Evolutionary conservation across 2,113 vertebrate genomes (phyloP).

Genomic region (Sciurus niger): DNA sequence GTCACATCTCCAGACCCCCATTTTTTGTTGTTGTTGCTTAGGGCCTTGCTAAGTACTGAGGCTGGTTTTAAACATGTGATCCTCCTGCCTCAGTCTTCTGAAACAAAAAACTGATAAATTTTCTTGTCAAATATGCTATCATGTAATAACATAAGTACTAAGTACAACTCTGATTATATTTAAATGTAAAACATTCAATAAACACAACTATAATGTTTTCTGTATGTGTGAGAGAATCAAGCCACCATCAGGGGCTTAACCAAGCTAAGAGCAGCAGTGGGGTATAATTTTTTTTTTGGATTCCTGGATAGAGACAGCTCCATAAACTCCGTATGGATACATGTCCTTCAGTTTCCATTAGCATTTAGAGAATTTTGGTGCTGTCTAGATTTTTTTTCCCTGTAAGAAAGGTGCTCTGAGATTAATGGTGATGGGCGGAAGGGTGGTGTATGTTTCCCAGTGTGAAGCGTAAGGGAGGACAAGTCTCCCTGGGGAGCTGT

Average conservation of each 20-base stretch:
- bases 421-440: background rate
- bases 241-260: background rate
- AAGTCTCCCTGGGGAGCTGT: too few relatives aligned
- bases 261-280: background rate
- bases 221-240: too few relatives aligned
- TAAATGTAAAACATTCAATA: too few relatives aligned
- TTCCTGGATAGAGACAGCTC: rapidly evolving
- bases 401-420: background rate
- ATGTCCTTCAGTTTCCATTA: background rate
- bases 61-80: too few relatives aligned
- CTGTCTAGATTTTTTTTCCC: background rate
- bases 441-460: background rate
- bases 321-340: background rate
- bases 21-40: too few relatives aligned
- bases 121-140: background rate
- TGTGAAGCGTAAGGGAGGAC: background rate
- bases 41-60: too few relatives aligned
- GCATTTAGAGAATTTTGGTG: background rate
- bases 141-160: background rate
- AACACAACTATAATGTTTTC: too few relatives aligned
- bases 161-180: background rate
- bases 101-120: background rate
- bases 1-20: too few relatives aligned
- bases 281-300: background rate
- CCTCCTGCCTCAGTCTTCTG: too few relatives aligned